Evolutionary conservation across 2,888 invertebrate species (phyloP).

Genomic region (Choreutis nemorana): DNA sequence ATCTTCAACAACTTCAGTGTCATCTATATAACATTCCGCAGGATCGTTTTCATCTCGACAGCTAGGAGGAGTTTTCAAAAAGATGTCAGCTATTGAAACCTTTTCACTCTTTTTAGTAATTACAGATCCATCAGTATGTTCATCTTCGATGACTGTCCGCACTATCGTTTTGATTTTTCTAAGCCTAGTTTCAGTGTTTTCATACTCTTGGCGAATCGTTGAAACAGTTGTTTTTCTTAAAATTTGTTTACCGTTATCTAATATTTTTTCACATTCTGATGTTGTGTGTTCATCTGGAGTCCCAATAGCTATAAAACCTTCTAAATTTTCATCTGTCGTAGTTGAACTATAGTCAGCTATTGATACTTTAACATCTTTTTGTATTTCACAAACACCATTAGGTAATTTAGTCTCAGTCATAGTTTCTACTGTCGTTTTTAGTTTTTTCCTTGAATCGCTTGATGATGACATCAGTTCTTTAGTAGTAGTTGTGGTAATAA

Average conservation of each 20-base stretch:
- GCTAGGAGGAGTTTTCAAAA: conserved; percentile 22
- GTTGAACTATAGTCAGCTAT: conserved; percentile 38
- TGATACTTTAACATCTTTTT: conserved; percentile 48
- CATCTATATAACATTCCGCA: conserved; percentile 27
- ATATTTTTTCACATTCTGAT: conserved; percentile 23
- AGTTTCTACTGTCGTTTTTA: conserved; percentile 41
- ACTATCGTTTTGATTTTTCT: conserved; percentile 45
- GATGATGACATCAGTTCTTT: conserved; percentile 34
- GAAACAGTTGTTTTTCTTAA: conserved; percentile 38
- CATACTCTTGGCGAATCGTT: conserved; percentile 40
- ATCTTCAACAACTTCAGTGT: conserved; percentile 46
- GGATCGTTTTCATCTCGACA: neutral
- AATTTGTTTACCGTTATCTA: conserved; percentile 34
- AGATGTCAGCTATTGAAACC: conserved; percentile 41
- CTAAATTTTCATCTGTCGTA: conserved; percentile 34
- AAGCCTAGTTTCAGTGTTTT: conserved; percentile 23
- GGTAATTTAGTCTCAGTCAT: conserved; percentile 38
- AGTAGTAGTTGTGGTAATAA: conserved; percentile 43
- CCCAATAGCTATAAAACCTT: conserved; percentile 28
- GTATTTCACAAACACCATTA: conserved; percentile 41
- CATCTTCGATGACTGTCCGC: conserved; percentile 39
- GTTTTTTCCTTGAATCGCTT: conserved; percentile 33
- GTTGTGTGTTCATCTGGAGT: conserved; percentile 30
- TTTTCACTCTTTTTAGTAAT: conserved; percentile 50
- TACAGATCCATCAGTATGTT: conserved; percentile 47